phyloP scores from a whole-genome alignment of 37 sponge, comb jelly and placozoan genomes.

The Haliclona indistincta region DNA sequence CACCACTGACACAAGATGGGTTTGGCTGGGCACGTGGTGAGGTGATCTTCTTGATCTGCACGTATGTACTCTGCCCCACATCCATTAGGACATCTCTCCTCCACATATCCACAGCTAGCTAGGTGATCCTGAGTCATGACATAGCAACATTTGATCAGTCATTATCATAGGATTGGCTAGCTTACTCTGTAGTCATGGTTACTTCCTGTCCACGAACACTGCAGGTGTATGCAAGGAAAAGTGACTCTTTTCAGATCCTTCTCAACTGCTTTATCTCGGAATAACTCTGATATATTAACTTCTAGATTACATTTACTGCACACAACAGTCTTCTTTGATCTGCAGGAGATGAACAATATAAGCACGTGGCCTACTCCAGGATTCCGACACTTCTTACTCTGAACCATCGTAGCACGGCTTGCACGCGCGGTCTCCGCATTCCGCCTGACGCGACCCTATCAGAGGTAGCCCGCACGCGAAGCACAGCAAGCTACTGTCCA shows the following conservation, averaged over 20 bases:
- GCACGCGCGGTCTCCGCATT: conserved; percentile 64
- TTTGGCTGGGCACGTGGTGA: conserved; percentile 28
- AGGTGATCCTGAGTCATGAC: conserved; percentile 24
- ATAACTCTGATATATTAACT: conserved; percentile 21
- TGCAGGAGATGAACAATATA: neutral
- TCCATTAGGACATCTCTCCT: conserved; percentile 42
- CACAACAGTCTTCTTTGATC: neutral
- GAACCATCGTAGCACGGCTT: conserved; percentile 27
- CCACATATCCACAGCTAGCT: conserved; percentile 22
- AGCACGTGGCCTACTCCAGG: neutral
- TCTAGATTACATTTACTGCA: neutral
- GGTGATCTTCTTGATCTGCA: conserved; percentile 33
- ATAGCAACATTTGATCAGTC: neutral
- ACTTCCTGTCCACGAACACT: conserved; percentile 71
- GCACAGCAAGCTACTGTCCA: neutral
- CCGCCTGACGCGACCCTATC: conserved; percentile 40
- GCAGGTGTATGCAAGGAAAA: conserved; percentile 37
- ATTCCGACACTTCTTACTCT: conserved; percentile 10
- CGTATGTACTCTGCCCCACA: conserved; percentile 25
- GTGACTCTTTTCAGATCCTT: conserved; percentile 38
- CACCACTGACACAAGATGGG: conserved; percentile 51
- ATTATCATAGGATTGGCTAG: conserved; percentile 1
- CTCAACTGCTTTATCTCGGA: conserved; percentile 66
- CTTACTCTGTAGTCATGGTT: conserved; percentile 41
- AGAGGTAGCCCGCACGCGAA: conserved; percentile 30